A percentile compares a stretch with the other conserved stretches of the same genome.
Evolutionary conservation across 2,797 vertebrate species (phyloP).

Genomic region (Diceros bicornis): DNA sequence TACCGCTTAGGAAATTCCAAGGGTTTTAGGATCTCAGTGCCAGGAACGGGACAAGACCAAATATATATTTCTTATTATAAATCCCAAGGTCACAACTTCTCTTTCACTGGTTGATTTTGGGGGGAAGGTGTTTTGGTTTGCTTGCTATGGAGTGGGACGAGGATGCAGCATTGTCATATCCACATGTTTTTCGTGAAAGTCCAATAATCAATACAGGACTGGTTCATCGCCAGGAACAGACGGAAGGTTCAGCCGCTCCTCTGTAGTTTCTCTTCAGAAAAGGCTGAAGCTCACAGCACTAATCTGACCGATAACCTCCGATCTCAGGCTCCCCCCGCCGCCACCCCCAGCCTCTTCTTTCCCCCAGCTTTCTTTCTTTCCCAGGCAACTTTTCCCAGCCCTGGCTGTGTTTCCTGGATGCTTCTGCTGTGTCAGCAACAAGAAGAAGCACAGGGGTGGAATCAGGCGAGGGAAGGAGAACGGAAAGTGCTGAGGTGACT

Average conservation of each 20-base stretch:
- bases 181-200: background rate
- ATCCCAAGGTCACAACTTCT: background rate
- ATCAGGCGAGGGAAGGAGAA: background rate
- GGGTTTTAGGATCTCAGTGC: background rate
- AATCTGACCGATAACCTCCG: background rate
- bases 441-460: background rate
- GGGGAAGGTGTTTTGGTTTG: background rate
- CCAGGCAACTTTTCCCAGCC: background rate
- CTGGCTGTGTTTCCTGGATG: constrained; percentile 22
- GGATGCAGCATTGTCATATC: rapidly evolving
- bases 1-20: background rate
- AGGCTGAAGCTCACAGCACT: background rate
- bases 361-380: constrained; percentile 61
- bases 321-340: background rate
- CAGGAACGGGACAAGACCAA: background rate
- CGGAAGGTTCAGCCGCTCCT: background rate
- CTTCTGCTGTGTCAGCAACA: constrained; percentile 57
- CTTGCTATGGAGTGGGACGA: background rate
- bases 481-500: background rate
- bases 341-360: too few relatives aligned
- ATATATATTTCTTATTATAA: background rate
- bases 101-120: background rate
- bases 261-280: background rate
- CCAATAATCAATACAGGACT: background rate
- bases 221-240: background rate